Evolutionary conservation across 2,797 vertebrate species (phyloP), one percentile per base, ranked within the genome.

Genomic region (Sciaenops ocellatus): DNA sequence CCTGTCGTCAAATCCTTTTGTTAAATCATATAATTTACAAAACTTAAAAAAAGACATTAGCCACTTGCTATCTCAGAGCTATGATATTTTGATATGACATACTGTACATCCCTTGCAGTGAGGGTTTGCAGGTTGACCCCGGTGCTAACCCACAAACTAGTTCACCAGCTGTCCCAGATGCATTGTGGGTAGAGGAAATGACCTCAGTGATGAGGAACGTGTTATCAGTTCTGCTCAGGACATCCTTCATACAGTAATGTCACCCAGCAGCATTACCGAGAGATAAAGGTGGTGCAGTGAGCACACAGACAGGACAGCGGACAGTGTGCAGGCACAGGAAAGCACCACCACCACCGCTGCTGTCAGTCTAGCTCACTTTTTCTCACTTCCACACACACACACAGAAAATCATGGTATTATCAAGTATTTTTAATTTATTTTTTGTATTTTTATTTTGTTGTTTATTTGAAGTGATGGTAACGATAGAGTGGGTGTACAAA

Each of bases 131-230:
- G 8, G 34, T 70, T 76, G 73, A 84, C 70, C 78, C 57, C 51
- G 18, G 65, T 54, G 71, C 66, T 73, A 67, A 62, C 71, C 66
- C 56, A 56, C 66, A 88, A 87, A 85, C 77, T 83, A 73, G 80
- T 84, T 80, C 79, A 76, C 74, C 85, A 86, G 81, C 83, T 83
- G 84, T 69, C 70, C 76, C 71, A 73, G 60, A 73, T 82, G 75
- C 80, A 82, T 90, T 86, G 68, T 90, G 86, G 84, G 78, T 89
- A 74, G 30, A 88, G 91, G 92, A 94, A 92, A 90, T 95, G 34
- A 89, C 76, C 84, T 86, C 73, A 87, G 55, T 38, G 61, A 78
- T 83, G 76, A 84, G 84, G 83, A 92, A 89, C 67, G 79, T 46
- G 62, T 91, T 90, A 91, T 93, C 89, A 11, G 54, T 66, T 88